A percentile compares a stretch with the other conserved stretches of the same genome.
Evolutionary conservation across 2,113 vertebrate species (phyloP).

Genomic region (Macrotus californicus): DNA sequence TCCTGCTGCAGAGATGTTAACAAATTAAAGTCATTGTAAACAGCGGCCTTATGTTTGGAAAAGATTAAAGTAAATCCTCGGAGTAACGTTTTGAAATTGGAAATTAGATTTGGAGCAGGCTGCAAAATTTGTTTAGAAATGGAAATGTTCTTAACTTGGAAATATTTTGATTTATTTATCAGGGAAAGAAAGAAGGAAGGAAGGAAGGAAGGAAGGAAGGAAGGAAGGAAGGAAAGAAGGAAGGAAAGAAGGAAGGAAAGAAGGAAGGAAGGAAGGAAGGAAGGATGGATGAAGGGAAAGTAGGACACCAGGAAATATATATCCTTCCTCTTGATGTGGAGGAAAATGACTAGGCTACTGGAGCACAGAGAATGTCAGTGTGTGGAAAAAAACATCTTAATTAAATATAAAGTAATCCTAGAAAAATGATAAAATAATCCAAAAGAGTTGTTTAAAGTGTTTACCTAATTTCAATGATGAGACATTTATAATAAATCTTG

Average conservation of each 20-base stretch:
- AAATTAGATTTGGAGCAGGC: background rate
- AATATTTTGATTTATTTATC: background rate
- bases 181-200: background rate
- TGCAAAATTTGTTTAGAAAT: constrained; percentile 21
- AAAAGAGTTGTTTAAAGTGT: constrained; percentile 5
- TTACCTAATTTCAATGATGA: constrained; percentile 73
- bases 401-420: background rate
- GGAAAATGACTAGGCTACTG: background rate
- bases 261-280: too few species aligned
- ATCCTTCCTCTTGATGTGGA: background rate
- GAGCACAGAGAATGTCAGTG: background rate
- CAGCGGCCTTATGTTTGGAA: background rate
- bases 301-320: background rate
- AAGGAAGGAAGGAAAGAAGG: background rate
- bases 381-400: background rate
- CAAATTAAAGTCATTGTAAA: background rate
- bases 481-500: constrained; percentile 69
- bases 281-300: background rate
- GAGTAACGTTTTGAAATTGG: constrained; percentile 38
- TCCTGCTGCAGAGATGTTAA: background rate
- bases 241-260: background rate
- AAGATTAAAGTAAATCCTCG: constrained; percentile 41
- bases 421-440: constrained; percentile 14
- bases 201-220: too few species aligned
- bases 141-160: background rate